Base-by-base conservation (phyloP, 2,888 invertebrate genomes). In the Drosophila picticornis region DNA sequence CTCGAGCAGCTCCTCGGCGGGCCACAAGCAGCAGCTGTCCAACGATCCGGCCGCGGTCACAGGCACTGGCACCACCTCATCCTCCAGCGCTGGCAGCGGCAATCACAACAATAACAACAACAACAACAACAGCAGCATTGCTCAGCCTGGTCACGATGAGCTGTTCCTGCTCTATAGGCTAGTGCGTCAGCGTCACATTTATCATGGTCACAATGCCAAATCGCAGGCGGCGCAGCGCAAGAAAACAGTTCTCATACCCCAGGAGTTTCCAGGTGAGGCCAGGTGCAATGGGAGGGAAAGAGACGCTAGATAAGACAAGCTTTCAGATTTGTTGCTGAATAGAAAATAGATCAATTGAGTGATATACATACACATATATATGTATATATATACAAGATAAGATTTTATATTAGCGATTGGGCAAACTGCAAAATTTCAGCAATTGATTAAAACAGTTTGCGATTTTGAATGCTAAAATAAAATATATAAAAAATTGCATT, bases 161-260 rank as follows among this genome's bases (percentile, higher is more conserved):
- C 77, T 93, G 19, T 93, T 91, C 83, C 72, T 93, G 69, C 78
- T 93, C 27, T 93, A 93, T 75, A 91, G 93, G 81, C 87, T 92
- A 74, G 85, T 93, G 71, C 90, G 91, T 25, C 92, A 93, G 70
- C 90, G 93, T 43, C 91, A 91, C 71, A 92, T 93, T 60, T 93
- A 92, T 81, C 93, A 93, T 80, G 93, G 93, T 25, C 88, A 91
- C 72, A 93, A 93, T 80, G 90, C 92, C 32, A 93, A 93, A 76
- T 90, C 91, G 38, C 90, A 91, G 73, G 88, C 90, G 22, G 84
- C 91, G 46, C 92, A 91, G 78, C 90, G 93, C 61, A 93, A 93
- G 58, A 93, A 93, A 77, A 92, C 91, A 50, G 91, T 93, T 58
- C 92, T 93, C 65, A 93, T 93, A 85, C 93, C 93, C 31, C 93